Percentiles rank a stretch among this genome's conserved stretches.
Conservation (phyloP, 2,888 invertebrate species). For the Leucophenga maculata region DNA sequence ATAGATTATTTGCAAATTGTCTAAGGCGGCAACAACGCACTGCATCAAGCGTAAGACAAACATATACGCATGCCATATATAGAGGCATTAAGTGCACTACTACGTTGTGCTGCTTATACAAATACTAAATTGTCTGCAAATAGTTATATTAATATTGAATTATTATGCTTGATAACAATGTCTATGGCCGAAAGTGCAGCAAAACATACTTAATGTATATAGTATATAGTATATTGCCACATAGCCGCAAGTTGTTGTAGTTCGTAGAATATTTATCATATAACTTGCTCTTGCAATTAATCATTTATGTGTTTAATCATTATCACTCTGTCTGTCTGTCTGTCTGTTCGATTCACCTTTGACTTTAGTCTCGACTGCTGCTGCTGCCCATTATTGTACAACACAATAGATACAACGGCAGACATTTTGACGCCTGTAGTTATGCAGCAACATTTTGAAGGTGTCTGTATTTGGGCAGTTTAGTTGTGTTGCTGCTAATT, state of each 20-base stretch:
- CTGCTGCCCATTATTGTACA: background rate
- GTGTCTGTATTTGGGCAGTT: no score
- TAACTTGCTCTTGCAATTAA: background rate
- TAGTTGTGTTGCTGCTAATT: no score
- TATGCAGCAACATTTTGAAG: no score
- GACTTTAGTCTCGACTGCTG: background rate
- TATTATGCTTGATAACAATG: background rate
- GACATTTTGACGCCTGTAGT: no score
- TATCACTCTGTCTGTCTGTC: background rate
- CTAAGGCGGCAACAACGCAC: no score
- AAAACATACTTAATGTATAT: background rate
- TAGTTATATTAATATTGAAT: no score
- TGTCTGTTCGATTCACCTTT: background rate
- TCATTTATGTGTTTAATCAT: conserved; percentile 18
- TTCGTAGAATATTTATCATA: conserved; percentile 2
- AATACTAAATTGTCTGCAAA: no score
- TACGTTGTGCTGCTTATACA: no score
- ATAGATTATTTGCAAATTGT: no score
- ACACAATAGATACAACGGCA: no score
- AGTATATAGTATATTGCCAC: background rate
- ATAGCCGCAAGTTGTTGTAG: background rate
- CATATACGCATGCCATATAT: background rate
- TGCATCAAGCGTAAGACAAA: no score
- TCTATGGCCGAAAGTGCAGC: background rate
- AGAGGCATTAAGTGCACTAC: background rate